These are phyloP conservation scores for Hyles euphorbiae DNA, from an alignment of 1,140 invertebrate genomes.

Conservation along the genomic window DNA sequence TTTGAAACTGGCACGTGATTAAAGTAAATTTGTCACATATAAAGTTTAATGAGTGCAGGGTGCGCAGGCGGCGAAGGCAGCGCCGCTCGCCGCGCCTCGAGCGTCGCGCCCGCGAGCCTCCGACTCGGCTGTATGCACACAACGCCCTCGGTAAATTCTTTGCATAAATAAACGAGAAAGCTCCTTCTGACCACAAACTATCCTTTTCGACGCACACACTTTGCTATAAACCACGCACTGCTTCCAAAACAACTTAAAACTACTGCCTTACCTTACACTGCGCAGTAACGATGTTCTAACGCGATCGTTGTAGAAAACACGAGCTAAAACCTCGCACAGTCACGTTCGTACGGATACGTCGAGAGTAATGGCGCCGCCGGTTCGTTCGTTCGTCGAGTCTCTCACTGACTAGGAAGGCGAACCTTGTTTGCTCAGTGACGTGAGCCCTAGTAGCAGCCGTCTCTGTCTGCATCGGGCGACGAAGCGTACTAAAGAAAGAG, in stretches of 20 bases:
- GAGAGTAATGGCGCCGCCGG: conserved; percentile 64
- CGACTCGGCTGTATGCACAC: conserved; percentile 56
- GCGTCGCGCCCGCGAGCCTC: conserved; percentile 54
- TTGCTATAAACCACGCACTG: conserved; percentile 45
- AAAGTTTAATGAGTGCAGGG: conserved; percentile 35
- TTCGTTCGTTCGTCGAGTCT: conserved; percentile 56
- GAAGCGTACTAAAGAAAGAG: conserved; percentile 27
- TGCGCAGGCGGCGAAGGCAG: conserved; percentile 65
- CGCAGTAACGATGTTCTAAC: conserved; percentile 66
- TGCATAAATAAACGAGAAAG: conserved; percentile 73
- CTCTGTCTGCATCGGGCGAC: conserved; percentile 24
- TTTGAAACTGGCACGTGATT: conserved; percentile 35
- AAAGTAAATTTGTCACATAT: conserved; percentile 51
- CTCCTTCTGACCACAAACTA: conserved; percentile 41
- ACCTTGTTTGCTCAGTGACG: conserved; percentile 68
- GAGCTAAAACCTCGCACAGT: conserved; percentile 65
- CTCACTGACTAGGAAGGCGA: conserved; percentile 61
- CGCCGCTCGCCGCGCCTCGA: conserved; percentile 42
- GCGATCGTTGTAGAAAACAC: conserved; percentile 64
- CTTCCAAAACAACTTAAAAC: conserved; percentile 55
- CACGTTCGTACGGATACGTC: conserved; percentile 63
- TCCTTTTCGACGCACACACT: conserved; percentile 46
- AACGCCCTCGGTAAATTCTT: conserved; percentile 70
- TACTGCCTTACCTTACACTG: conserved; percentile 70
- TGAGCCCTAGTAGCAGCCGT: conserved; percentile 32